These are phyloP conservation scores for Delia radicum DNA, from an alignment of 1,140 invertebrate genomes.

Conservation along the genomic window DNA sequence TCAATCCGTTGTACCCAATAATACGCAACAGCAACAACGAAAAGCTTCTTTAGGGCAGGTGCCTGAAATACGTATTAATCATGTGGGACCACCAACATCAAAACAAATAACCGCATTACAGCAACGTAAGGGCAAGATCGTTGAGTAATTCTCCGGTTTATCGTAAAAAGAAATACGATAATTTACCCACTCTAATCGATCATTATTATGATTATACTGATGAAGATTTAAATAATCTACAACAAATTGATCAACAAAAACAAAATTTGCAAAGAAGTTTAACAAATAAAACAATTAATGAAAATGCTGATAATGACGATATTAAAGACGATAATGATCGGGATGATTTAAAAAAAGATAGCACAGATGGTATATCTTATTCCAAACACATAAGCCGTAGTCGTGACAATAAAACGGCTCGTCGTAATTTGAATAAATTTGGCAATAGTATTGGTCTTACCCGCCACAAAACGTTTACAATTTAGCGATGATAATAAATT, in stretches of 20 bases:
- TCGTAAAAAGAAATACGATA: constrained; percentile 46
- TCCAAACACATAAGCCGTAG: constrained; percentile 49
- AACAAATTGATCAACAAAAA: background rate
- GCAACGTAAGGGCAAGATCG: constrained; percentile 41
- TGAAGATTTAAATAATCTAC: background rate
- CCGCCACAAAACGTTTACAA: constrained; percentile 30
- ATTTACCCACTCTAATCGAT: constrained; percentile 43
- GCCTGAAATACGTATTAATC: constrained; percentile 31
- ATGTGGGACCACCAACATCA: background rate
- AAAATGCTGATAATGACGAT: background rate
- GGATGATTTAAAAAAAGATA: background rate
- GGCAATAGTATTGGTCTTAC: constrained; percentile 38
- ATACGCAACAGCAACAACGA: constrained; percentile 29
- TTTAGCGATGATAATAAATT: background rate
- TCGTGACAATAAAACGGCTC: constrained; percentile 37
- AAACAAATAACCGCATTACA: constrained; percentile 28
- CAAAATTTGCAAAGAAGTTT: background rate
- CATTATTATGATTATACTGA: constrained; percentile 37
- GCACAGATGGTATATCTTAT: constrained; percentile 43
- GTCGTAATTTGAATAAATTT: constrained; percentile 33
- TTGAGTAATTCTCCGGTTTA: constrained; percentile 48
- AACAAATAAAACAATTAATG: constrained; percentile 1
- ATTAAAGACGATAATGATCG: background rate
- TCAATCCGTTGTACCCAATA: constrained; percentile 37
- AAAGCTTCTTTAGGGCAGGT: constrained; percentile 27